Evolutionary conservation across 2,113 vertebrate genomes (phyloP).

Genomic region (Proterorhinus semilunaris): DNA sequence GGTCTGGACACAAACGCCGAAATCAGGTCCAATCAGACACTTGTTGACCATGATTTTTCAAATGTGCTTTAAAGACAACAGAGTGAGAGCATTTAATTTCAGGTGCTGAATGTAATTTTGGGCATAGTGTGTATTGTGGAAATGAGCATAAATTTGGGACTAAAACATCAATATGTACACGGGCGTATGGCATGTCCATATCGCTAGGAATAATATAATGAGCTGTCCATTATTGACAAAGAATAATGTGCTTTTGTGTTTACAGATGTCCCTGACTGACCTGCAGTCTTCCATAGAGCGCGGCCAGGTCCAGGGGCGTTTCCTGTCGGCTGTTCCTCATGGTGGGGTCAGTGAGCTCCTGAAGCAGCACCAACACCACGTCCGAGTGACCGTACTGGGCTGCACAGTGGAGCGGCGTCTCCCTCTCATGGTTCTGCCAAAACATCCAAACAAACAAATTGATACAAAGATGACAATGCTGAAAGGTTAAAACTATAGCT

Average conservation of each 20-base stretch:
- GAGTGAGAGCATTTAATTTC: neutral
- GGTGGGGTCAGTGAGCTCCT: constrained; percentile 91
- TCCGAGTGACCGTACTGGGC: constrained; percentile 96
- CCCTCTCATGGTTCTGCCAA: constrained; percentile 91
- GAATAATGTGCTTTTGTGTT: neutral
- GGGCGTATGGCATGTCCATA: too few relatives aligned
- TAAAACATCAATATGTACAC: too few relatives aligned
- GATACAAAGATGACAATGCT: constrained; percentile 9
- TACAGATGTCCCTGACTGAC: constrained; percentile 31
- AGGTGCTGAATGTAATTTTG: neutral
- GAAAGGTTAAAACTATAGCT: constrained; percentile 10
- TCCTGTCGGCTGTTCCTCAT: constrained; percentile 93
- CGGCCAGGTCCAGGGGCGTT: constrained; percentile 92
- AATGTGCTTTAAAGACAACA: neutral
- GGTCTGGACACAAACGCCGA: neutral
- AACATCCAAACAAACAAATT: neutral
- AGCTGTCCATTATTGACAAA: too few relatives aligned
- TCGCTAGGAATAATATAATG: too few relatives aligned
- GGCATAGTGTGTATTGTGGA: neutral
- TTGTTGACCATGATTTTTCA: neutral
- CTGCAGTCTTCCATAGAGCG: constrained; percentile 89
- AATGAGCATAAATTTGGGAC: too few relatives aligned
- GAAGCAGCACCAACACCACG: constrained; percentile 89
- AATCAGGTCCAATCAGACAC: neutral
- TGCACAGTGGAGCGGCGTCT: constrained; percentile 93